Conservation (phyloP, 2,113 vertebrate genomes). For the Heptranchias perlo region DNA sequence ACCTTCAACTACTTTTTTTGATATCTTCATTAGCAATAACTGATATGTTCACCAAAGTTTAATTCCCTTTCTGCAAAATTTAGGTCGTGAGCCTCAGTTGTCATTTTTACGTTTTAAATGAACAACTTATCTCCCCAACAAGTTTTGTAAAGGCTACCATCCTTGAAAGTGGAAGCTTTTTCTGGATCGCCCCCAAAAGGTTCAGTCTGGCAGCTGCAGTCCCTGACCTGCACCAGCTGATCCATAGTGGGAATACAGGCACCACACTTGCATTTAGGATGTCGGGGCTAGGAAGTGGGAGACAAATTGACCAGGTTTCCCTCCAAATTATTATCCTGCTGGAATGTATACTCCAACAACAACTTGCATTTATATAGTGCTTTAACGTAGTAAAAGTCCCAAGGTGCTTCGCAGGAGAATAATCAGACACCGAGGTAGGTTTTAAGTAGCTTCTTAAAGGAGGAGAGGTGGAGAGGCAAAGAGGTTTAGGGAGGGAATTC, state of each 20-base stretch:
- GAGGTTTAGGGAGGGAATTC: too few relatives aligned
- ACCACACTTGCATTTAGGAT: background rate
- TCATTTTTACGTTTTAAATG: background rate
- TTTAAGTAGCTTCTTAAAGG: too few relatives aligned
- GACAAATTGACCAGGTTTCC: background rate
- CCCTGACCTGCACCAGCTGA: background rate
- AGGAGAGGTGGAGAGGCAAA: too few relatives aligned
- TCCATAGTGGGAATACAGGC: background rate
- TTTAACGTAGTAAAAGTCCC: background rate
- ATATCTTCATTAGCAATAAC: background rate
- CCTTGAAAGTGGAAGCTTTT: background rate
- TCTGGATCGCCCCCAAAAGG: background rate
- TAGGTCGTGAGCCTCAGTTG: background rate
- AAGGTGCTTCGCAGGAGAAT: background rate
- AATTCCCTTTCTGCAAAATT: background rate
- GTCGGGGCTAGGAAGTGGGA: too few relatives aligned
- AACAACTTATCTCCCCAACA: background rate
- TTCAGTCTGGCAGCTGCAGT: background rate
- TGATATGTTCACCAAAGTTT: background rate
- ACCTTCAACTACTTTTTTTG: background rate
- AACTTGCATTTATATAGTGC: background rate
- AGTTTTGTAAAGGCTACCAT: background rate
- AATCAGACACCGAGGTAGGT: background rate
- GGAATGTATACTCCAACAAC: background rate
- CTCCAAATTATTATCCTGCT: background rate